Evolutionary conservation across 2,797 vertebrate species (phyloP), one percentile per base, ranked within the genome.

Genomic region (Cirrhinus mrigala): DNA sequence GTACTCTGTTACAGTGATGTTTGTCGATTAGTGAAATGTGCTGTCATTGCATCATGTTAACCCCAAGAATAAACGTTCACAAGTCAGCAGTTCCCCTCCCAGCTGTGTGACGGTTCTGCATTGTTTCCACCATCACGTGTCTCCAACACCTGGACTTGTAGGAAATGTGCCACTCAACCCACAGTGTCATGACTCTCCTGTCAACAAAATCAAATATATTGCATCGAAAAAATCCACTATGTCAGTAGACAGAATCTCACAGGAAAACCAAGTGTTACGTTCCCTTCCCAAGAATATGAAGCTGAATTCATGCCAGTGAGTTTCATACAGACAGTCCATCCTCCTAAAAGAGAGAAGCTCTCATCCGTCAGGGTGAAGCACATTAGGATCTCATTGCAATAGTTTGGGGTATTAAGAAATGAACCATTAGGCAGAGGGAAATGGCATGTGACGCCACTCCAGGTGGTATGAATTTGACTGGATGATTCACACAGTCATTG

Each of bases 361-460:
- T 68, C 50, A 60, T 81, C 81, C 81, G 83, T 89, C 86, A 79
- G 89, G 81, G 71, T 82, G 79, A 84, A 64, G 79, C 83, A 83
- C 87, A 87, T 87, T 79, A 89, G 70, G 79, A 79, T 86, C 81
- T 84, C 86, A 91, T 84, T 92, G 92, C 92, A 90, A 88, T 87
- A 89, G 84, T 88, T 90, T 87, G 88, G 92, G 91, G 93, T 92
- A 94, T 94, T 93, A 94, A 92, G 93, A 93, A 93, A 92, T 93
- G 92, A 94, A 88, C 92, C 91, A 94, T 95, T 95, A 93, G 91
- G 83, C 64, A 85, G 91, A 95, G 94, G 92, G 90, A 93, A 95
- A 95, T 93, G 91, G 90, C 89, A 94, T 91, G 91, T 93, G 92
- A 93, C 93, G 92, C 91, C 93, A 86, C 90, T 92, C 92, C 93